Evolutionary conservation across 2,888 invertebrate species (phyloP).

Genomic region (Clusia tigrina): DNA sequence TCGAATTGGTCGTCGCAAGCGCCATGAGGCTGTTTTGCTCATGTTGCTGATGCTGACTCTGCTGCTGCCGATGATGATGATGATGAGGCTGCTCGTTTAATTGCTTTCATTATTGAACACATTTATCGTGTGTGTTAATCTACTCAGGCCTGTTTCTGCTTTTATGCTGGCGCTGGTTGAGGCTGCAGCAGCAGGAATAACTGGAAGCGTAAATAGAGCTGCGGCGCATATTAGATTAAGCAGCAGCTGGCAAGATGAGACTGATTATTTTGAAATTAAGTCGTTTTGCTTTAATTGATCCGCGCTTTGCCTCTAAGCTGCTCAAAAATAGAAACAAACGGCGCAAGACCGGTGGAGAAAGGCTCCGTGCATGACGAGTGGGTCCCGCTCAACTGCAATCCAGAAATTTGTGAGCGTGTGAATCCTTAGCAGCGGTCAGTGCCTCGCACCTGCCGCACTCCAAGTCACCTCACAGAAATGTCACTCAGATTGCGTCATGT

Average conservation of each 20-base stretch:
- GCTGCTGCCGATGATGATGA: slow-evolving; percentile 36
- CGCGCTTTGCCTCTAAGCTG: too few relatives aligned
- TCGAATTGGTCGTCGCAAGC: slow-evolving; percentile 54
- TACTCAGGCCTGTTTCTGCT: slow-evolving; percentile 39
- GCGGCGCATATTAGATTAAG: slow-evolving; percentile 17
- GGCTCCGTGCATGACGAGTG: too few relatives aligned
- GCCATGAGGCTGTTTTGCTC: slow-evolving; percentile 44
- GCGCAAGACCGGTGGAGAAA: too few relatives aligned
- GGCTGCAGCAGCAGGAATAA: neutral
- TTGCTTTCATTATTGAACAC: slow-evolving; percentile 58
- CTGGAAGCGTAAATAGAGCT: neutral
- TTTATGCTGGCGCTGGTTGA: slow-evolving; percentile 29
- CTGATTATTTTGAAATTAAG: slow-evolving; percentile 53
- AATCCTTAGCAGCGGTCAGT: too few relatives aligned
- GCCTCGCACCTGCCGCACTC: too few relatives aligned
- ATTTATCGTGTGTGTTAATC: slow-evolving; percentile 57
- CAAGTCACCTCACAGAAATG: too few relatives aligned
- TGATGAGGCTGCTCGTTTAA: slow-evolving; percentile 43
- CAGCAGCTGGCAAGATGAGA: slow-evolving; percentile 53
- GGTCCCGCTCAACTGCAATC: too few relatives aligned
- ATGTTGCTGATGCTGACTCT: slow-evolving; percentile 18
- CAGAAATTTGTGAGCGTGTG: too few relatives aligned
- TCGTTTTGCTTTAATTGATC: too few relatives aligned
- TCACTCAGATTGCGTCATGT: too few relatives aligned
- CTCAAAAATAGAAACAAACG: too few relatives aligned